Base-by-base conservation (phyloP, 2,113 vertebrate species). In the Formicarius rufipectus region DNA sequence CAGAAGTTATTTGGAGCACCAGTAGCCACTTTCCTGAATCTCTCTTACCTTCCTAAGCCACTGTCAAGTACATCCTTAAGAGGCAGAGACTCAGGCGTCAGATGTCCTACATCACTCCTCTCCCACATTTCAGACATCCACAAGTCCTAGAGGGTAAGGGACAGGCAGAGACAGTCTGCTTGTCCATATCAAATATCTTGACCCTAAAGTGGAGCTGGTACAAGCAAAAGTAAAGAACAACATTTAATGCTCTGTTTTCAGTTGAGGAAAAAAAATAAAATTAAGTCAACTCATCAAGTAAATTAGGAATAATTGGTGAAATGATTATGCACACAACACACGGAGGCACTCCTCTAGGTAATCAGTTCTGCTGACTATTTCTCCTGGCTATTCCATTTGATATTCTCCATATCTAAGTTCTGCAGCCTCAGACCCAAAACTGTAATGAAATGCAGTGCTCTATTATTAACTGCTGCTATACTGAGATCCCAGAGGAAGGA, bases 331-430 rank as follows among this genome's bases (percentile, higher is more conserved):
- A 84, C 53, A 94, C 94, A 80, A 49, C 40, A 86, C 82, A 81
- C 4, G 0, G 50, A 94, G 64, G 88, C 86, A 84, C 53, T 89
- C 80, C 93, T 94, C 76, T 40, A 90, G 85, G 85, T 84, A 90
- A 55, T 86, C 68, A 87, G 56, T 87, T 95, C 85, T 84, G 68
- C 62, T 79, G 76, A 82, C 56, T 92, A 45, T 95, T 96, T 95
- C 96, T 95, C 58, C 93, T 92, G 66, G 93, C 90, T 97, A 93
- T 93, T 96, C 72, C 56, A 92, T 88, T 94, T 94, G 73, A 90
- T 95, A 93, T 87, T 93, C 86, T 94, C 73, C 53, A 28, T 89
- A 90, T 94, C 76, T 78, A 75, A 93, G 88, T 87, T 94, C 72
- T 94, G 76, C 88, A 94, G 88, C 88, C 83, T 95, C 87, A 93